A percentile compares a stretch with the other conserved stretches of the same genome.
Evolutionary conservation across 1,140 invertebrate species (phyloP).

Genomic region (Metaphire vulgaris): DNA sequence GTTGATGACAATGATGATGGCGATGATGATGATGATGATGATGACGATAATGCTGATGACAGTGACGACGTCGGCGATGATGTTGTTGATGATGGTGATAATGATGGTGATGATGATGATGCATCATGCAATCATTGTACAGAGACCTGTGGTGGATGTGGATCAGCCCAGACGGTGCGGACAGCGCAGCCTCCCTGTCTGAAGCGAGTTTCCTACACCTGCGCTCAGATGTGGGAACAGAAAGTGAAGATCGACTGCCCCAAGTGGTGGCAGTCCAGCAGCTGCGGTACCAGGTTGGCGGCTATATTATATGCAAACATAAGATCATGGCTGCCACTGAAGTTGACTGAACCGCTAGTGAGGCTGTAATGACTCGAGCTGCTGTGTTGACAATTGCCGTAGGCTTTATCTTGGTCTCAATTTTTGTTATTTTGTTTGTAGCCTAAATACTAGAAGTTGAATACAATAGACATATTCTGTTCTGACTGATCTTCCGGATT

Average conservation of each 20-base stretch:
- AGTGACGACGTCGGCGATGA: background rate
- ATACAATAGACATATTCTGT: no score
- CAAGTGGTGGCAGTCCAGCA: conserved; percentile 29
- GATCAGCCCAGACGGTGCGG: background rate
- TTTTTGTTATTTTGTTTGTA: no score
- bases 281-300: conserved; percentile 24
- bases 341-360: no score
- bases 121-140: background rate
- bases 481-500: no score
- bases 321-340: no score
- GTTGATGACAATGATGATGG: conserved; percentile 17
- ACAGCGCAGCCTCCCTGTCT: conserved; percentile 19
- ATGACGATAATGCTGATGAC: conserved; percentile 22
- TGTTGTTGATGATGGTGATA: background rate
- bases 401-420: no score
- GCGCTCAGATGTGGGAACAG: conserved; percentile 27
- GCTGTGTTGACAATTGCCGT: background rate
- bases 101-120: background rate
- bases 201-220: conserved; percentile 19
- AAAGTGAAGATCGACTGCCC: conserved; percentile 27
- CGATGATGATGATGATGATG: conserved; percentile 17
- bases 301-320: no score
- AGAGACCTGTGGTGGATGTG: conserved; percentile 28
- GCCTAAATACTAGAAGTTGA: no score
- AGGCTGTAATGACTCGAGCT: no score